Evolutionary conservation across 2,797 vertebrate genomes (phyloP).

Genomic region (Falco peregrinus): DNA sequence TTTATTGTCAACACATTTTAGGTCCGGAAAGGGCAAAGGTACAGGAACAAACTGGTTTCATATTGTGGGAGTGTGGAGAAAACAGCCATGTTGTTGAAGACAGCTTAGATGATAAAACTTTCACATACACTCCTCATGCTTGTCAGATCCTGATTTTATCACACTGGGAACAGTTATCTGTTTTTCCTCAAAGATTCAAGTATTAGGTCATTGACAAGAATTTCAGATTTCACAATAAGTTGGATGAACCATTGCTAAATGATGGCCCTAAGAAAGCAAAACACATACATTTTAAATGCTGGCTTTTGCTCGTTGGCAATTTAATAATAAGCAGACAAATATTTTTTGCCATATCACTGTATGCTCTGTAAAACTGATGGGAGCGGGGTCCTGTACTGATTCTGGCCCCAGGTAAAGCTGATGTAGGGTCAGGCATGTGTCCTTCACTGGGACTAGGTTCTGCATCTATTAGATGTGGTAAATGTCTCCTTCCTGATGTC

Average conservation of each 20-base stretch:
- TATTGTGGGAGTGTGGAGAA: not conserved
- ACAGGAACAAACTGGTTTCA: not conserved
- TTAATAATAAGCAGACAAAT: not conserved
- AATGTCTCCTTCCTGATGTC: not conserved
- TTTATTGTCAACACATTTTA: slow-evolving; percentile 14
- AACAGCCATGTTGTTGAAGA: not conserved
- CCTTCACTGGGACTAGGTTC: not conserved
- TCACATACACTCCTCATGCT: not conserved
- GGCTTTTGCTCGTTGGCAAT: not conserved
- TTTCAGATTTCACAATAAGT: slow-evolving; percentile 23
- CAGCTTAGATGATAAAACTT: not conserved
- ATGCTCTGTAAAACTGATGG: not conserved
- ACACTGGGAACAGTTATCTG: not conserved
- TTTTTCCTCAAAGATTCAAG: slow-evolving; percentile 5
- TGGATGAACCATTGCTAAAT: not conserved
- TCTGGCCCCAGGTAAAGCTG: not conserved
- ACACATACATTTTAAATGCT: not conserved
- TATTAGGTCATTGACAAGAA: not conserved
- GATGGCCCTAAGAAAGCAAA: not conserved
- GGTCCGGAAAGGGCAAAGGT: not conserved
- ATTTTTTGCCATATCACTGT: not conserved
- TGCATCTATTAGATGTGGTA: not conserved
- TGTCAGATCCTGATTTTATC: slow-evolving; percentile 21
- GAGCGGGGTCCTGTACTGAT: not conserved
- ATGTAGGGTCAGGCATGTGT: not conserved